Conservation (phyloP, 2,113 vertebrate species). For the Riparia riparia region DNA sequence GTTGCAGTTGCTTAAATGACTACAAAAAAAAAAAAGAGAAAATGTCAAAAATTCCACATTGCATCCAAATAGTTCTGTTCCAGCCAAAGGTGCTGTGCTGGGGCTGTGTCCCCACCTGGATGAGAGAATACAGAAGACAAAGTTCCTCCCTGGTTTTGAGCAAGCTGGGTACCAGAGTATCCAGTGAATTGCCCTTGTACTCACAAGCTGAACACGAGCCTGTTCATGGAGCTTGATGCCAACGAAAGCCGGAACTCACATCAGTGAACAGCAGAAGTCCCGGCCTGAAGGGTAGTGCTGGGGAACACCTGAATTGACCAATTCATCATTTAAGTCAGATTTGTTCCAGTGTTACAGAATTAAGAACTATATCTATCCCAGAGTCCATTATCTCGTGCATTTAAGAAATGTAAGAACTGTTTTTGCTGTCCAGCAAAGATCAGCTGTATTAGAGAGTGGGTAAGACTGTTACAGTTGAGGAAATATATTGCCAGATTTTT, state of each 20-base stretch:
- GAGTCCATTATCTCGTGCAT: not conserved
- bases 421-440: constrained; percentile 9
- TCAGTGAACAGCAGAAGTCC: constrained; percentile 20
- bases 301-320: not conserved
- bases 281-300: not conserved
- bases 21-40: constrained; percentile 1
- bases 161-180: not conserved
- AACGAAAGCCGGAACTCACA: not conserved
- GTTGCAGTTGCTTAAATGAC: constrained; percentile 36
- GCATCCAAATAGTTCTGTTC: constrained; percentile 27
- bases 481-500: constrained; percentile 74
- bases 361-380: not conserved
- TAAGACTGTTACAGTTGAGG: constrained; percentile 49
- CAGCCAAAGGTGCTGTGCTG: constrained; percentile 55
- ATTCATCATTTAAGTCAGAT: not conserved
- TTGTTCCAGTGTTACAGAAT: constrained; percentile 20
- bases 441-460: constrained; percentile 30
- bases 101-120: constrained; percentile 16
- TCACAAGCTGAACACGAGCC: not conserved
- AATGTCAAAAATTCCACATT: not conserved
- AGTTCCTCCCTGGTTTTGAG: constrained; percentile 32
- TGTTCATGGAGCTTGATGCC: not conserved
- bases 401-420: constrained; percentile 53
- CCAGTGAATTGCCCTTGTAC: not conserved
- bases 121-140: constrained; percentile 25